Conservation (phyloP, 1,140 invertebrate species). For the Sesamia nonagrioides region DNA sequence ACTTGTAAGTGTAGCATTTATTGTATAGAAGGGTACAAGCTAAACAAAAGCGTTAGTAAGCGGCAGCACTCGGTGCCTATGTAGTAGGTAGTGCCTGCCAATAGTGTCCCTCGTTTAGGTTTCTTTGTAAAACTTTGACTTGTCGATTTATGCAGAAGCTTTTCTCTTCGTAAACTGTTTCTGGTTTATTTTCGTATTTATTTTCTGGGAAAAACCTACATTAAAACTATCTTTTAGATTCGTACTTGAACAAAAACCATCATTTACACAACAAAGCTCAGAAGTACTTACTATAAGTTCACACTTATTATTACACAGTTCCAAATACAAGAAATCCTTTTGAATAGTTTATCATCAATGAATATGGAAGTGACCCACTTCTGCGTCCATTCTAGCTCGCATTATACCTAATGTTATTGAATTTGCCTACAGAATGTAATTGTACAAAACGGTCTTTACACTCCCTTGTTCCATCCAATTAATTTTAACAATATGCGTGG, state of each 20-base stretch:
- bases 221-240: too few species aligned
- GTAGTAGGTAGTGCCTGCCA: slow-evolving; percentile 22
- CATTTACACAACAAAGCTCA: not conserved
- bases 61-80: slow-evolving; percentile 9
- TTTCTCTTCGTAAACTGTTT: slow-evolving; percentile 8
- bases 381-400: not conserved
- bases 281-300: not conserved
- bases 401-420: slow-evolving; percentile 15
- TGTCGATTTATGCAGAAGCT: slow-evolving; percentile 1
- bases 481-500: slow-evolving; percentile 30
- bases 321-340: slow-evolving; percentile 20
- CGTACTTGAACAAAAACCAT: too few species aligned
- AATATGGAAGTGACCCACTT: slow-evolving; percentile 32
- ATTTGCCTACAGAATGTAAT: slow-evolving; percentile 14
- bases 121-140: slow-evolving; percentile 33
- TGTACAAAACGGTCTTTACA: not conserved
- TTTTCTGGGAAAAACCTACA: not conserved
- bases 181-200: not conserved
- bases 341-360: slow-evolving; percentile 18
- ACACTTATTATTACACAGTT: not conserved
- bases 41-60: slow-evolving; percentile 34
- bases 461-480: slow-evolving; percentile 23
- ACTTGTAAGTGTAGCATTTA: too few species aligned
- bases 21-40: slow-evolving; percentile 53
- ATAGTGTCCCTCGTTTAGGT: slow-evolving; percentile 13